Base-by-base conservation (phyloP, 2,113 vertebrate species). In the Struthidea cinerea region DNA sequence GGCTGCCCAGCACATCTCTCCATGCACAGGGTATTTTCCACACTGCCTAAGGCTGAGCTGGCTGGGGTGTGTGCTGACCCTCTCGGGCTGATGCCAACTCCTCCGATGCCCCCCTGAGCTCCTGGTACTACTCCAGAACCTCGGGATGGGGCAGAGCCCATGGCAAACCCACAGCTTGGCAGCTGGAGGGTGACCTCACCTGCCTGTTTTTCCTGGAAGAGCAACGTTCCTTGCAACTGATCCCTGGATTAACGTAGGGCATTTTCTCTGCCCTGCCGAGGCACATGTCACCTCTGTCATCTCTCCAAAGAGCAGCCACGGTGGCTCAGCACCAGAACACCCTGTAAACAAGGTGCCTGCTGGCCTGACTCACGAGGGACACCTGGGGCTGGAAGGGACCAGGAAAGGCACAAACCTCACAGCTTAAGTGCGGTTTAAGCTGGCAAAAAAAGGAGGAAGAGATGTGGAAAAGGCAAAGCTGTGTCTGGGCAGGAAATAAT, bases 141-240 rank as follows among this genome's bases (percentile, higher is more conserved):
- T 32, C 0, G 1, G 0, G 0, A 50, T 6, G 19, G 74, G 61
- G 46, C 63, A 87, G 60, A 87, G 30, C 60, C 73, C 27, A 4
- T 0, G 10, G 41, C 61, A 87, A 49, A 53, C 33, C 32, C 0
- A 0, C 23, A 28, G 33, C 63, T 46, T 0, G 0, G 26, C 18
- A 67, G 35, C 79, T 24, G 26, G 32, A 56, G 3, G 7, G 30
- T 1, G 2, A 22, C 28, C 2, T 11, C 30, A n/a, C 47, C 55
- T 21, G 30, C 37, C 39, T 24, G 1, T 3, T 75, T 75, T 82
- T 90, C 76, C 79, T 82, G 70, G 71, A 95, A 93, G 67, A 41
- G 67, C 53, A 60, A 20, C 1, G 0, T 24, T 80, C 19, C 42
- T 39, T 32, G 59, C 33, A 70, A 30, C 10, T 0, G 1, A 74